A percentile compares a stretch with the other conserved stretches of the same genome.
Evolutionary conservation across 2,113 vertebrate genomes (phyloP).

Genomic region (Eolophus roseicapilla): DNA sequence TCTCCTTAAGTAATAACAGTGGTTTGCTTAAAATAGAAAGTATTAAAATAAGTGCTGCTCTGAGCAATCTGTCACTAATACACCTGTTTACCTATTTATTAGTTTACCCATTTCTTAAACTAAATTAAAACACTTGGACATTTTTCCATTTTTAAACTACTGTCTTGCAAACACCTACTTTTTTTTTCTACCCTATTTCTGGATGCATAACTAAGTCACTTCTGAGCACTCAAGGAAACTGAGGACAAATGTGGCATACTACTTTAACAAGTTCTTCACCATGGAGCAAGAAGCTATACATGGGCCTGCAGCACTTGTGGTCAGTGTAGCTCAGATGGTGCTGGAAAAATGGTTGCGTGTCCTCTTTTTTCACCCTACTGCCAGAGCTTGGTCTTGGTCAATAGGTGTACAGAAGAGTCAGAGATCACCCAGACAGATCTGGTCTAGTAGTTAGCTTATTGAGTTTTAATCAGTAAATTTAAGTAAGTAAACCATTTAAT

Average conservation of each 20-base stretch:
- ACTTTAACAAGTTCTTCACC: neutral
- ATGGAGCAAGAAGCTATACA: neutral
- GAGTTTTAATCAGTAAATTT: neutral
- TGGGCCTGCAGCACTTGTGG: neutral
- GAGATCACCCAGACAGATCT: too few species aligned
- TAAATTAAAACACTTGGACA: neutral
- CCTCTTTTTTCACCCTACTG: neutral
- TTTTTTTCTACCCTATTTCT: neutral
- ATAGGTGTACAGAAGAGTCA: neutral
- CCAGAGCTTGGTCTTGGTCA: neutral
- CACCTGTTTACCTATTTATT: neutral
- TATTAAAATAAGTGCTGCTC: neutral
- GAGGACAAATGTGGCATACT: neutral
- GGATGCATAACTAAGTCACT: neutral
- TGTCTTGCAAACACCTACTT: neutral
- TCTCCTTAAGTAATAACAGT: neutral
- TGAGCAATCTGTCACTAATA: neutral
- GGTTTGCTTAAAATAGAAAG: neutral
- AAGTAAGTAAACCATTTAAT: neutral
- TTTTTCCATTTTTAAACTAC: neutral
- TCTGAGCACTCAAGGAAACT: neutral
- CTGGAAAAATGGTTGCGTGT: neutral
- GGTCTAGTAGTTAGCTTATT: neutral
- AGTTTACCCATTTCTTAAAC: neutral
- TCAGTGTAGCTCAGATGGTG: neutral